phyloP scores from a whole-genome alignment of 2,113 vertebrate species.

The Felis catus region F.catus_Fca126_mat1.0 CM031418.1:136332001-136332500 shows the following conservation, averaged over 20 bases:
- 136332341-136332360: not conserved
- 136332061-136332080: not conserved
- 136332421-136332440: not conserved
- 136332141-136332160: not conserved
- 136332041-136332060: not conserved
- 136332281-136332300: not conserved
- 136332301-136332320: not conserved
- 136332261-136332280: not conserved
- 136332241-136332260: not conserved
- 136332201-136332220: not conserved
- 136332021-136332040: not conserved
- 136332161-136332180: not conserved
- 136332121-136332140: not conserved
- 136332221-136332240: not conserved
- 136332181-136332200: not conserved
- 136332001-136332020: not conserved
- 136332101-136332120: not conserved
- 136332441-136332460: accelerated
- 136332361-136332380: no score
- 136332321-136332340: not conserved
- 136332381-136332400: not conserved
- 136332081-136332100: accelerated
- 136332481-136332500: accelerated
- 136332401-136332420: not conserved
- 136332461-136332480: not conserved